Percentiles rank a stretch among this genome's conserved stretches.
Conservation (phyloP, 2,888 invertebrate species). For the Ennomos fuscantarius region DNA sequence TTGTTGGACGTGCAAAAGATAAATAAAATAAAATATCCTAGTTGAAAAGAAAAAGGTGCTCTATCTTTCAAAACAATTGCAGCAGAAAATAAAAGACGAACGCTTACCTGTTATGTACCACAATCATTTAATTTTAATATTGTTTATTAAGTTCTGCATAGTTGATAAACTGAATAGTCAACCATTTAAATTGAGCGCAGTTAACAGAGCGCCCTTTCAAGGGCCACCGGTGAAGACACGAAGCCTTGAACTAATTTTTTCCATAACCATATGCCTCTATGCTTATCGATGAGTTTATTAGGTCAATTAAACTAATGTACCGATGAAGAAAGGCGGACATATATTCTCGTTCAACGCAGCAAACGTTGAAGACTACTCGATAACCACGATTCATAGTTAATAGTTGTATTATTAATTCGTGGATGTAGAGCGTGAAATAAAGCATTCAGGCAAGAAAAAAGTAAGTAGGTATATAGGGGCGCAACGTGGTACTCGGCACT, state of each 20-base stretch:
- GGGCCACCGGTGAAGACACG: constrained; percentile 31
- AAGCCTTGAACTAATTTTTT: constrained; percentile 65
- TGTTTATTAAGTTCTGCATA: too few species aligned
- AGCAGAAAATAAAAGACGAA: too few species aligned
- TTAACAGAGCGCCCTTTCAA: constrained; percentile 19
- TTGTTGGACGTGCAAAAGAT: too few species aligned
- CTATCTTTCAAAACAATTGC: too few species aligned
- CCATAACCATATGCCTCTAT: constrained; percentile 53
- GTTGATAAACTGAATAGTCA: background rate
- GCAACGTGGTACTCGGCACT: constrained; percentile 58
- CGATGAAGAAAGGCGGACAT: constrained; percentile 59
- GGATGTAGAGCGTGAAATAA: constrained; percentile 81
- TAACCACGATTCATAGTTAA: constrained; percentile 61
- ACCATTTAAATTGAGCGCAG: constrained; percentile 12
- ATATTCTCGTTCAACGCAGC: constrained; percentile 37
- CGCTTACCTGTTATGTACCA: too few species aligned
- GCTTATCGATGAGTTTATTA: constrained; percentile 55
- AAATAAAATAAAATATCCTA: too few species aligned
- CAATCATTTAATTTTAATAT: too few species aligned
- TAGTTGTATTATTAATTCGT: constrained; percentile 61
- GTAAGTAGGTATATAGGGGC: constrained; percentile 78
- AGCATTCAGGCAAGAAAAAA: constrained; percentile 76
- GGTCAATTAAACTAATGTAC: constrained; percentile 53
- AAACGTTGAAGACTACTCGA: constrained; percentile 49
- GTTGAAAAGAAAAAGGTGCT: too few species aligned